Base-by-base conservation (phyloP, 2,888 invertebrate species). In the Hyposoter dolosus region DNA sequence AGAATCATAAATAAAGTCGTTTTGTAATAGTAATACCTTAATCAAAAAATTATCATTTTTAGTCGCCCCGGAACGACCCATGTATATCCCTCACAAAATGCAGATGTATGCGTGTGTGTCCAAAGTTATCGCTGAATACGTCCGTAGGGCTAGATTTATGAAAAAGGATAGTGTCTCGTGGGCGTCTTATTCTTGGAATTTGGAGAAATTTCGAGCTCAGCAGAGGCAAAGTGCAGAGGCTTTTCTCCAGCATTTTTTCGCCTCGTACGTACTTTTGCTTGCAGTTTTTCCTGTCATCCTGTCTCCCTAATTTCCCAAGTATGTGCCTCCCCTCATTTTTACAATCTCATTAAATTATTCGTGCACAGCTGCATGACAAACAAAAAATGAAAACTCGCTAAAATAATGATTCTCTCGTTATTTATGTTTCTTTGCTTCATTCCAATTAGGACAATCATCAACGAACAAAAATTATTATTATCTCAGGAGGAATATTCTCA, bases 131-230 rank as follows among this genome's bases (percentile, higher is more conserved):
- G 87, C 83, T 83, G 85, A 88, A 89, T 83, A 81, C 81, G 69
- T 84, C 84, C 80, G 77, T 81, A 80, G 69, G 85, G 88, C 75
- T 87, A 87, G 88, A 91, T 92, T 92, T 91, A 91, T 90, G 88
- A 88, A 68, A 85, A 88, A 74, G 77, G 83, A 83, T n/a, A n/a
- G n/a, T n/a, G 71, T 72, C 19, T 74, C 53, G 84, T 83, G 32
- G 87, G 89, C 85, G 88, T 88, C 84, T 88, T 35, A 35, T 35
- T 89, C 89, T 87, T 87, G 90, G 91, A 91, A 92, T 92, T 91
- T 90, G 88, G 89, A 88, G 84, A 92, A 92, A 92, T 92, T 90
- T 90, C 90, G 86, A 90, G 88, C 89, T 90, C 89, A 89, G 87
- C 81, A 78, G 69, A 71, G 83, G 85, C 84, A 85, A 85, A 87